Evolutionary conservation across 64 coral and sea anemone species (phyloP).

Genomic region (Actinia equina): DNA sequence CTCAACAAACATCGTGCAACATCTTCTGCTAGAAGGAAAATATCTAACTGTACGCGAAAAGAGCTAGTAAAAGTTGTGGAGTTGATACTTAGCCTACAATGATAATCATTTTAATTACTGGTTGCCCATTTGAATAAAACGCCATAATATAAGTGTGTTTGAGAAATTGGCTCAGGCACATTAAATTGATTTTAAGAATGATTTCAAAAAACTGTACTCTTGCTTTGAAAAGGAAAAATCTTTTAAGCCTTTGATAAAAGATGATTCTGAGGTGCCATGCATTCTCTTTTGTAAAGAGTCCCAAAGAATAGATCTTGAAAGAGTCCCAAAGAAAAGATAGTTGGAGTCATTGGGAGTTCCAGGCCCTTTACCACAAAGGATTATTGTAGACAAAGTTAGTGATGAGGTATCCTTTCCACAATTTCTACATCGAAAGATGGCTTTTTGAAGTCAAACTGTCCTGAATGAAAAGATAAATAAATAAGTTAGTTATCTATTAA

Average conservation of each 20-base stretch:
- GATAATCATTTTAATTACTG: background rate
- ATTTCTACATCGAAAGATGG: slow-evolving; percentile 22
- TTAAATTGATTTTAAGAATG: background rate
- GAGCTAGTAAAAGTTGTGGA: slow-evolving; percentile 6
- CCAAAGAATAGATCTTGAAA: slow-evolving; percentile 42
- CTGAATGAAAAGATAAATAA: slow-evolving; percentile 7
- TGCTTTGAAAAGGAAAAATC: slow-evolving; percentile 57
- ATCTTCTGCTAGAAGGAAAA: no score
- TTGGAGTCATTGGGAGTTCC: slow-evolving; percentile 47
- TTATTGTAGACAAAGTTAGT: slow-evolving; percentile 10
- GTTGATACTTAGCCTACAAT: slow-evolving; percentile 40
- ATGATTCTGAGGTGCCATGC: slow-evolving; percentile 32
- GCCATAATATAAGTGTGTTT: background rate
- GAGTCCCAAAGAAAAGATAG: slow-evolving; percentile 50
- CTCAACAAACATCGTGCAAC: no score
- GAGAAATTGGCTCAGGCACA: background rate
- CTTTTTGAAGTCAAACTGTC: slow-evolving; percentile 52
- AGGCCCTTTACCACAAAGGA: slow-evolving; percentile 63
- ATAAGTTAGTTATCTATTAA: background rate
- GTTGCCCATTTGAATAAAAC: background rate
- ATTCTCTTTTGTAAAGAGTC: slow-evolving; percentile 51
- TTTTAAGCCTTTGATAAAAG: slow-evolving; percentile 45
- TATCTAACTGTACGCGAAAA: no score
- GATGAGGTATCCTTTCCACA: slow-evolving; percentile 16
- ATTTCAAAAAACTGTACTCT: slow-evolving; percentile 16